Conservation (phyloP, 2,113 vertebrate genomes). For the Leucopsar rothschildi region DNA sequence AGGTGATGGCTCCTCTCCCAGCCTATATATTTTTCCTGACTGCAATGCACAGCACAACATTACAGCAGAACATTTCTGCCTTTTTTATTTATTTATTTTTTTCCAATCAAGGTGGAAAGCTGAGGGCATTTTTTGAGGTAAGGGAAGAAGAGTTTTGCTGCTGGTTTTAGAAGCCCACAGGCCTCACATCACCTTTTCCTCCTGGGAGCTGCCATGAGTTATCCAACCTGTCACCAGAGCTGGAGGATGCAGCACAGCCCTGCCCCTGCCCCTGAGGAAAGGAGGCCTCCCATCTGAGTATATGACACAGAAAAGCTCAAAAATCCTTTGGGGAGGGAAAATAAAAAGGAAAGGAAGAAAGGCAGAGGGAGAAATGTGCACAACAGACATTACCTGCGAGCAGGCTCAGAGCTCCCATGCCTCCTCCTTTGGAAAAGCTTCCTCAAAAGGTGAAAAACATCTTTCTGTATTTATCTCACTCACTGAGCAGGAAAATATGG, state of each 20-base stretch:
- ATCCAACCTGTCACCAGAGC: neutral
- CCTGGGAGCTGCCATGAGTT: neutral
- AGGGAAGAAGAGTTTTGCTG: fast-evolving
- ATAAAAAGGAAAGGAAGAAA: neutral
- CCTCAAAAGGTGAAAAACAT: neutral
- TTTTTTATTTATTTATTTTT: neutral
- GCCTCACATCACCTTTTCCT: neutral
- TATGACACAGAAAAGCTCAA: neutral
- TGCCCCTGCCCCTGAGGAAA: neutral
- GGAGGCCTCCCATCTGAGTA: neutral
- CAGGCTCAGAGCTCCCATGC: neutral
- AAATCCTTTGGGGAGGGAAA: neutral
- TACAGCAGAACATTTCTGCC: neutral
- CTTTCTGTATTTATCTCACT: neutral
- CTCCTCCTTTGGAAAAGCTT: neutral
- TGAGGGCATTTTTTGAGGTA: fast-evolving
- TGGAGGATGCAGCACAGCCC: neutral
- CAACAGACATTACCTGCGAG: neutral
- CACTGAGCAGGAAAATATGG: neutral
- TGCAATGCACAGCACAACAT: neutral
- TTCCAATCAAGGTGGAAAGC: neutral
- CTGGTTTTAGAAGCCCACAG: neutral
- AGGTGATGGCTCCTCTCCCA: neutral
- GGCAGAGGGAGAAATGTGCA: neutral
- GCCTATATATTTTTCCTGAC: neutral